phyloP scores from a whole-genome alignment of 2,888 invertebrate species.

The Netelia inedita region DNA sequence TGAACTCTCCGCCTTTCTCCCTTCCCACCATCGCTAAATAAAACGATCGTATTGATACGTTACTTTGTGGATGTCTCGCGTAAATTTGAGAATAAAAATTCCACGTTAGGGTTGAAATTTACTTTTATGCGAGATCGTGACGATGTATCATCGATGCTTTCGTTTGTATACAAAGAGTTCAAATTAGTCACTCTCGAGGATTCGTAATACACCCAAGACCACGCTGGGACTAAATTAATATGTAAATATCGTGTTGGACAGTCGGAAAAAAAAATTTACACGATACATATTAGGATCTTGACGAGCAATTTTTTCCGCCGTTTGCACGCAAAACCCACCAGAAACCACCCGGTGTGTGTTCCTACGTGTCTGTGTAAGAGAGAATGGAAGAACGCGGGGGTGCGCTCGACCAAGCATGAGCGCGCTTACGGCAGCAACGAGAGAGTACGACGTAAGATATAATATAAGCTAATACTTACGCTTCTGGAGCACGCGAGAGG shows the following conservation, averaged over 20 bases:
- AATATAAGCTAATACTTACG: slow-evolving; percentile 76
- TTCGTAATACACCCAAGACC: background rate
- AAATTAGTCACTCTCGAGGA: background rate
- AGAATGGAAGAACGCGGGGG: background rate
- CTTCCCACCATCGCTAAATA: background rate
- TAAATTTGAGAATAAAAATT: too few relatives aligned
- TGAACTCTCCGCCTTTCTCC: background rate
- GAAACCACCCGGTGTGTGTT: slow-evolving; percentile 47
- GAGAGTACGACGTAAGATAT: slow-evolving; percentile 69
- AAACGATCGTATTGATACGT: background rate
- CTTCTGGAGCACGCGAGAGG: slow-evolving; percentile 79
- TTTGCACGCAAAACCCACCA: slow-evolving; percentile 52
- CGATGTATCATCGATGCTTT: background rate
- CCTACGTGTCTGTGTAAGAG: background rate
- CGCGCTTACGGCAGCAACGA: slow-evolving; percentile 54
- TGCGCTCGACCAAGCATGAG: slow-evolving; percentile 26
- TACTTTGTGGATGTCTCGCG: background rate
- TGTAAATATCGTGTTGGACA: slow-evolving; percentile 3
- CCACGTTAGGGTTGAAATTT: too few relatives aligned
- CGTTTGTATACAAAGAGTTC: background rate
- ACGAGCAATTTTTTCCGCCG: slow-evolving; percentile 42
- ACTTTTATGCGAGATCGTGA: background rate
- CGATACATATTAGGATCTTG: slow-evolving; percentile 38
- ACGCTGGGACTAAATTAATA: slow-evolving; percentile 14
- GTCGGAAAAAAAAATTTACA: slow-evolving; percentile 18